Base-by-base conservation (phyloP, 2,113 vertebrate species). In the Arizona elegans region DNA sequence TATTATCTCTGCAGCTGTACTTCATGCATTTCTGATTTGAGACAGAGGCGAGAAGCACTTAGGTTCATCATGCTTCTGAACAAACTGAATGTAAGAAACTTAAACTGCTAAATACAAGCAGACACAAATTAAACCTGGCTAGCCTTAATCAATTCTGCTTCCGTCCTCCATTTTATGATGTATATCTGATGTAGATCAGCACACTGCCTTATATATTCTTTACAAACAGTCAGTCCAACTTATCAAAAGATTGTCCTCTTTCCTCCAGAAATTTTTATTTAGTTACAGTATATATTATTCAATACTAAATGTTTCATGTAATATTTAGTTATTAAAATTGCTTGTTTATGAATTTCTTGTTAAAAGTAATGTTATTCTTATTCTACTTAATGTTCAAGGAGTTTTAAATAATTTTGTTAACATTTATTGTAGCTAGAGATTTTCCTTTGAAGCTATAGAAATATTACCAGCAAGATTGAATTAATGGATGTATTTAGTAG, bases 1-100 rank as follows among this genome's bases (percentile, higher is more conserved):
- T 97, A 98, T 98, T 98, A 98, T 98, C 98, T 98, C 97, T 98
- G 98, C 98, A 98, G 98, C 98, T 98, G 98, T 97, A 97, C 97
- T 98, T 98, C 97, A 97, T 98, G 97, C 98, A 98, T 98, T 98
- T 97, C 97, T 98, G 98, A 98, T 98, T 97, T 95, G 95, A 97
- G 97, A 97, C 97, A 97, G 95, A 97, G 96, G 98, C 96, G 97
- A 97, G 97, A 96, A 97, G 96, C 95, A 96, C 96, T 97, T 97
- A 96, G 96, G 96, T 97, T 97, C 97, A 97, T 97, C 97, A 95
- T 95, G 97, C 97, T 97, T 97, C 93, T 95, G 96, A 98, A 97
- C 97, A 97, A 98, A 98, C 97, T 96, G 97, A 97, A 97, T 95
- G 95, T 93, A 95, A 96, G 96, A 97, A 96, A 97, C 97, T 97